Evolutionary conservation across 2,797 vertebrate genomes (phyloP), one percentile per base, ranked within the genome.

Genomic region (Coranthus polyacanthus): DNA sequence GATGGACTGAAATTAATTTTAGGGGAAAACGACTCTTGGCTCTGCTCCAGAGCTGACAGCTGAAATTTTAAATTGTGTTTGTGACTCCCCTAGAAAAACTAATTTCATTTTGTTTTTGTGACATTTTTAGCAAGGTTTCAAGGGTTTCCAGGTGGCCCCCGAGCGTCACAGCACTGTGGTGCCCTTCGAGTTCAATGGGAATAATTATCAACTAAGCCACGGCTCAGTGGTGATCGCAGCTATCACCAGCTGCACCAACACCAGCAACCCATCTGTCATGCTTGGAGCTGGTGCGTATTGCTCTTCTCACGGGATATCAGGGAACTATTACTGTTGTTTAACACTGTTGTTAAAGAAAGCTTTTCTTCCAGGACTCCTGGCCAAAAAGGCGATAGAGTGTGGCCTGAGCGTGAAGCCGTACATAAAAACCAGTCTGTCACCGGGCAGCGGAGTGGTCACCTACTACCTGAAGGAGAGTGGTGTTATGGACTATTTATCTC

Each of bases 161-260:
- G 93, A 94, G 24, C 89, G 3, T 15, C 95, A 94, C 55, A 59
- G 20, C 22, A 50, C 84, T 0, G 2, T 4, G 0, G 88, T 95
- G 17, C 94, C 94, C 0, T 98, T 99, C 89, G 87, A 92, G 64
- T 96, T 94, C 75, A 92, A 92, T 7, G 93, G 89, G 0, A 54
- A 44, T 2, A 92, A 96, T 24, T 99, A 96, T 0, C 83, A 87
- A 1, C 88, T 99, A 18, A 55, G 88, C 65, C 97, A 99, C 2
- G 98, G 98, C 43, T 97, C 97, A 0, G 97, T 99, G 68, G 98
- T 99, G 37, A 99, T 99, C 6, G 97, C 98, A 5, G 98, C 98
- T 39, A 99, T 99, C 83, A 99, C 98, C 20, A 99, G 98, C 92
- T 99, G 97, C 86, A 99, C 98, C 49, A 99, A 99, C 91, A 99